Evolutionary conservation across 2,888 invertebrate species (phyloP).

Genomic region (Microdon myrmicae): DNA sequence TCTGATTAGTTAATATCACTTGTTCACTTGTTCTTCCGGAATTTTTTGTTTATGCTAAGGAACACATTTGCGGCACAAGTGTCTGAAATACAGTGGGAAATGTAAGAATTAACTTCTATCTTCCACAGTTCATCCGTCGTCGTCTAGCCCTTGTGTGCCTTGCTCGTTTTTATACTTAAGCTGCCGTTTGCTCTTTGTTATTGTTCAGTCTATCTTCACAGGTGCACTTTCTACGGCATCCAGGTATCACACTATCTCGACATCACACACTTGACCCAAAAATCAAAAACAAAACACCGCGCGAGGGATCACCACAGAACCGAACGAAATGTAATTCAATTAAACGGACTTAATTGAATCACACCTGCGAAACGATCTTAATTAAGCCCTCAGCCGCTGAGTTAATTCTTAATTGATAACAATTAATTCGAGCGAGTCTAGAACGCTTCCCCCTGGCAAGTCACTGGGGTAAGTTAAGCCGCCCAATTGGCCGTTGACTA

Average conservation of each 20-base stretch:
- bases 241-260: conserved; percentile 14
- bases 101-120: too few species aligned
- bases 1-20: conserved; percentile 13
- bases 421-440: conserved; percentile 43
- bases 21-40: background rate
- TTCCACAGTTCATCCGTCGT: too few species aligned
- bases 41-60: conserved; percentile 10
- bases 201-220: conserved; percentile 6
- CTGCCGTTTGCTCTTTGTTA: conserved; percentile 17
- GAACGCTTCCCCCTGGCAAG: conserved; percentile 17
- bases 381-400: background rate
- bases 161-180: too few species aligned
- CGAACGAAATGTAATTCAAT: conserved; percentile 11
- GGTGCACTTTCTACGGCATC: conserved; percentile 18
- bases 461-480: conserved; percentile 4
- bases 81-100: too few species aligned
- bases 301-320: conserved; percentile 13
- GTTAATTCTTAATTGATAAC: conserved; percentile 38
- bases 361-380: conserved; percentile 25
- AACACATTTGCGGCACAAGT: conserved; percentile 27
- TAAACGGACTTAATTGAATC: conserved; percentile 38
- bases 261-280: conserved; percentile 41
- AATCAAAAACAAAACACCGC: conserved; percentile 15
- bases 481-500: conserved; percentile 21
- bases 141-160: too few species aligned